A percentile compares a stretch with the other conserved stretches of the same genome.
These are phyloP conservation scores for Cydia splendana DNA, from an alignment of 1,140 invertebrate genomes.

Conservation along the genomic window DNA sequence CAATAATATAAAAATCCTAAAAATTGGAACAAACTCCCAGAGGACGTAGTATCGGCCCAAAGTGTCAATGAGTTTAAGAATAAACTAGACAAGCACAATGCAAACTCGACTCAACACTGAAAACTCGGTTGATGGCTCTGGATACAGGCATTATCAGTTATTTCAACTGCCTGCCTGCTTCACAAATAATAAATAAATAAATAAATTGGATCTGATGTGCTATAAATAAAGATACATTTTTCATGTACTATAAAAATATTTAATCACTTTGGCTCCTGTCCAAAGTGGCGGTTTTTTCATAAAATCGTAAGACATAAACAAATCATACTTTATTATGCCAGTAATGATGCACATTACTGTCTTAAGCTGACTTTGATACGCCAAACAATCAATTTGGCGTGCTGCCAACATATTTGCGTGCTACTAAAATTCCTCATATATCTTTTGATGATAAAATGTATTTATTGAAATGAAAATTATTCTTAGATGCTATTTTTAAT, in stretches of 20 bases:
- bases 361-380: not conserved
- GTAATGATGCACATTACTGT: not conserved
- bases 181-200: no score
- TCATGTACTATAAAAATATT: not conserved
- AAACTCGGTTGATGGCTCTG: no score
- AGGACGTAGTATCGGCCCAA: no score
- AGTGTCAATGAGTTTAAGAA: no score
- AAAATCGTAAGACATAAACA: not conserved
- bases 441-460: not conserved
- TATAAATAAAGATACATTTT: not conserved
- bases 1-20: not conserved
- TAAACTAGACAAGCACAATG: no score
- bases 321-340: not conserved
- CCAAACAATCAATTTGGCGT: not conserved
- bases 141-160: no score
- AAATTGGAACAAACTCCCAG: no score
- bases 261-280: not conserved
- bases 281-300: conserved; percentile 1
- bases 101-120: no score
- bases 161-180: no score
- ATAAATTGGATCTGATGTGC: no score
- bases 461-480: not conserved
- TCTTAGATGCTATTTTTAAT: no score
- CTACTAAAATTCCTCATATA: not conserved
- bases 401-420: not conserved